A percentile compares a stretch with the other conserved stretches of the same genome.
These are phyloP conservation scores for Falco columbarius DNA, from an alignment of 2,797 vertebrate genomes.

Conservation along the genomic window DNA sequence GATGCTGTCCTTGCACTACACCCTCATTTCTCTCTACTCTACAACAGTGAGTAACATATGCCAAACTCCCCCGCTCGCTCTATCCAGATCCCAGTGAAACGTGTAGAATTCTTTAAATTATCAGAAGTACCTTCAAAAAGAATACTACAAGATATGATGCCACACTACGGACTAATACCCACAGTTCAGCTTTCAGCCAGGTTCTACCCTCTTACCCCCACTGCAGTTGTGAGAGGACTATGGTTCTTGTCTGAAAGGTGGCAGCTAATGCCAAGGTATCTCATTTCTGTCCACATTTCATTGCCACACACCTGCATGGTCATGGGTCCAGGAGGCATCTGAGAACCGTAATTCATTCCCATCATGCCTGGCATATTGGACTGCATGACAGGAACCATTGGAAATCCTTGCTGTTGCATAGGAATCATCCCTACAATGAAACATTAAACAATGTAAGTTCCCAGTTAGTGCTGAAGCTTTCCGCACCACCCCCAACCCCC, in stretches of 20 bases:
- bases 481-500: rapidly evolving
- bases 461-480: neutral
- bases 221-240: neutral
- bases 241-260: neutral
- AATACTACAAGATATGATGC: neutral
- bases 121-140: neutral
- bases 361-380: conserved; percentile 96
- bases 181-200: neutral
- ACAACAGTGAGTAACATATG: neutral
- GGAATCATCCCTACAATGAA: conserved; percentile 87
- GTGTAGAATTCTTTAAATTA: neutral
- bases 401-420: conserved; percentile 92
- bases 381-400: conserved; percentile 95
- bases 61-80: neutral
- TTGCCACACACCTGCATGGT: conserved; percentile 86
- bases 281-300: neutral
- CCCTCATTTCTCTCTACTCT: neutral
- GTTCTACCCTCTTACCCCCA: neutral
- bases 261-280: neutral
- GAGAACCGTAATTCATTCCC: conserved; percentile 92
- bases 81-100: neutral
- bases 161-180: neutral
- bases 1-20: neutral
- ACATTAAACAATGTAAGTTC: conserved; percentile 1
- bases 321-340: conserved; percentile 90